phyloP scores from a whole-genome alignment of 1,140 invertebrate species.

The Lutraria rhynchaena region DNA sequence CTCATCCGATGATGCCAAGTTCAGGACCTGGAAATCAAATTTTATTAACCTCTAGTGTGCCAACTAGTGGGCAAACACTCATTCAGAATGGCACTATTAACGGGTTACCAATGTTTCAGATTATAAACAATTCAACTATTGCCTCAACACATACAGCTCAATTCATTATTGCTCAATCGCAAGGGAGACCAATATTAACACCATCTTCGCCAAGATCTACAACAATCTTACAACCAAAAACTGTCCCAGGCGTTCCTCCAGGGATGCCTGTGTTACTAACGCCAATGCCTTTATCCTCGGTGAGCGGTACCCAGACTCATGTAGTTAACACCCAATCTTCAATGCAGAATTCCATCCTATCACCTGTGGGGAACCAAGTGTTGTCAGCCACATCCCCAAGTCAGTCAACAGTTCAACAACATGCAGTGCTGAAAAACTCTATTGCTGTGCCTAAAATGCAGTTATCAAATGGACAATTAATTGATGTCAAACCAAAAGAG shows the following conservation, averaged over 20 bases:
- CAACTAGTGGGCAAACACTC: slow-evolving; percentile 11
- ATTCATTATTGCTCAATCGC: slow-evolving; percentile 49
- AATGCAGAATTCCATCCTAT: not conserved
- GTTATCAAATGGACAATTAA: slow-evolving; percentile 36
- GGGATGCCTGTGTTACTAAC: slow-evolving; percentile 38
- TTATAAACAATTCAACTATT: slow-evolving; percentile 38
- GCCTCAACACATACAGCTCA: slow-evolving; percentile 27
- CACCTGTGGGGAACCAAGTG: not conserved
- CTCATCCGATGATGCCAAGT: slow-evolving; percentile 14
- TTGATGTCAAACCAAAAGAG: slow-evolving; percentile 23
- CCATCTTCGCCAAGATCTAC: slow-evolving; percentile 19
- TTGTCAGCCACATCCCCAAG: not conserved
- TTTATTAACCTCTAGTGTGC: slow-evolving; percentile 4
- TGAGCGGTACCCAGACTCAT: slow-evolving; percentile 4
- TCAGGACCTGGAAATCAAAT: slow-evolving; percentile 27
- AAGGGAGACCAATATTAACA: slow-evolving; percentile 15
- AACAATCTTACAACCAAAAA: slow-evolving; percentile 15
- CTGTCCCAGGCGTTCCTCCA: too few species aligned
- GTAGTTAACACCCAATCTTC: not conserved
- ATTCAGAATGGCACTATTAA: slow-evolving; percentile 46
- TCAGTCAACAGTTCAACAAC: slow-evolving; percentile 29
- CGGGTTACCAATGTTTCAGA: slow-evolving; percentile 41
- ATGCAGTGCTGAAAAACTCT: slow-evolving; percentile 31
- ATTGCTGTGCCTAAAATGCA: slow-evolving; percentile 24
- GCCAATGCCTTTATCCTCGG: slow-evolving; percentile 18